phyloP scores from a whole-genome alignment of 2,113 vertebrate species.

The Hydropotes inermis region DNA sequence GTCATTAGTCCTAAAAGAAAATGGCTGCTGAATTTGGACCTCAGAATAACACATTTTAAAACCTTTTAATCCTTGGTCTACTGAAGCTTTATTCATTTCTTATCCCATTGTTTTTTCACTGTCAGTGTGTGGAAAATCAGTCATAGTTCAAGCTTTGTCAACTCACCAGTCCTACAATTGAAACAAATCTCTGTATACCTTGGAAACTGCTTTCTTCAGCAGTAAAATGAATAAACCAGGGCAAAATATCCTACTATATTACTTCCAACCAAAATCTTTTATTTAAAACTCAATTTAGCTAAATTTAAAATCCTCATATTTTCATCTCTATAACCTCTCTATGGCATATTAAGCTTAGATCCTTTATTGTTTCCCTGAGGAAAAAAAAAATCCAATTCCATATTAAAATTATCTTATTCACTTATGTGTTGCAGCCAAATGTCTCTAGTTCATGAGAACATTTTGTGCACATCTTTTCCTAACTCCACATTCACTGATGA shows the following conservation, averaged over 20 bases:
- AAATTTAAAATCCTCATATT: background rate
- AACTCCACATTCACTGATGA: background rate
- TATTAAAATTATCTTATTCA: background rate
- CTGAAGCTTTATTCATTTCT: background rate
- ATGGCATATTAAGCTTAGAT: background rate
- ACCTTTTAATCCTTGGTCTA: background rate
- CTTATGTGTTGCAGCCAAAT: background rate
- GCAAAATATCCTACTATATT: background rate
- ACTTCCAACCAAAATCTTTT: background rate
- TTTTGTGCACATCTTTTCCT: background rate
- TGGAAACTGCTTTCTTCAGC: background rate
- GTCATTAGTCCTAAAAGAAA: background rate
- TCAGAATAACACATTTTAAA: background rate
- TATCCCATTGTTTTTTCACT: background rate
- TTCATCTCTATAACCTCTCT: background rate
- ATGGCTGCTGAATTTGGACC: background rate
- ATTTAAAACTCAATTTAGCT: background rate
- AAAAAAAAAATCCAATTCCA: background rate
- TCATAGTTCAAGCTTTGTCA: background rate
- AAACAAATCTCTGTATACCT: background rate
- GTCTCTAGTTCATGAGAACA: background rate
- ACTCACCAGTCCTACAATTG: background rate
- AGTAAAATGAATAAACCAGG: background rate
- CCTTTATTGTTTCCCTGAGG: background rate
- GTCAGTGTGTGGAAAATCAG: background rate